Evolutionary conservation across 2,113 vertebrate species (phyloP), one percentile per base, ranked within the genome.

Genomic region (Ciconia maguari): DNA sequence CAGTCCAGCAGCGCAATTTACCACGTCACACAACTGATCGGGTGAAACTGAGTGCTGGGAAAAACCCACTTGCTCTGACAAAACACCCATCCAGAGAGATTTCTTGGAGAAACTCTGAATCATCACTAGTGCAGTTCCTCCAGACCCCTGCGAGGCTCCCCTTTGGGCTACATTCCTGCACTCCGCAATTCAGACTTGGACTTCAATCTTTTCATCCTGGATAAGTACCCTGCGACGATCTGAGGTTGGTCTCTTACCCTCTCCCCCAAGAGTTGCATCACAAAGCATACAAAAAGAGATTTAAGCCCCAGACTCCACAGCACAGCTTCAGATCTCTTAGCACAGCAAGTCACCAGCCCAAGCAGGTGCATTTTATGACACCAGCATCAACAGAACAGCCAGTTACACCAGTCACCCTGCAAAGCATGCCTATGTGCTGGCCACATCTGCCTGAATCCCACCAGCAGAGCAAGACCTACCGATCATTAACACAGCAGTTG

Each of bases 351-450:
- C 65, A 46, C 4, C 41, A n/a, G n/a, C 25, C n/a, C 60, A 54
- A 42, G 54, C 30, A 34, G 32, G 38, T 48, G 6, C 22, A 55
- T 65, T 78, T 60, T 49, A 54, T 0, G 1, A 19, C 48, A 75
- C 36, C 42, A 81, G 19, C 36, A 76, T 19, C 49, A n/a, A 46
- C 27, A 41, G 20, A 51, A 70, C 7, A 58, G 34, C 42, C 51
- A 65, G 44, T 48, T 48, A 52, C 10, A 17, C 46, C 68, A 29
- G 10, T 15, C 12, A 55, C 41, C 29, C 44, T 36, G n/a, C 29
- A 69, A 85, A 51, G 17, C 0, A 0, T 16, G 30, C 13, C 32
- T 2, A 0, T 20, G 5, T n/a, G 77, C 71, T 65, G 44, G 36
- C 12, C 52, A 46, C 1, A 0, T 41, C 82, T 76, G 36, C 42